These are phyloP conservation scores for Teleiodes luculella DNA, from an alignment of 2,888 invertebrate species.

Conservation along the genomic window DNA sequence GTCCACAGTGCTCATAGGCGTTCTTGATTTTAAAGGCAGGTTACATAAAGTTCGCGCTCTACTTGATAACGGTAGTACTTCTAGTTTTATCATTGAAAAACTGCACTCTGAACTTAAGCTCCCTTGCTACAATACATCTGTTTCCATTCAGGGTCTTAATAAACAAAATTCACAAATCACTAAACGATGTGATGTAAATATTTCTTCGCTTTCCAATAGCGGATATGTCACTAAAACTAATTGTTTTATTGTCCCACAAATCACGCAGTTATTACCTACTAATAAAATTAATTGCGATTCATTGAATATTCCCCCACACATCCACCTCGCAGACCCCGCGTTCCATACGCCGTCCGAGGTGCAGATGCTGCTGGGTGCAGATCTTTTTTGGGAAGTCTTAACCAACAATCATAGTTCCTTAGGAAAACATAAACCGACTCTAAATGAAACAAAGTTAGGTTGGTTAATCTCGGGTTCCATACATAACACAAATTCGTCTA, in stretches of 20 bases:
- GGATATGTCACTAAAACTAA: background rate
- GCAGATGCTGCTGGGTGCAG: conserved; percentile 6
- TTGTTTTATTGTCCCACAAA: background rate
- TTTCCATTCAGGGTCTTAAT: background rate
- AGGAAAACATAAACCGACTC: too few relatives aligned
- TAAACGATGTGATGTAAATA: background rate
- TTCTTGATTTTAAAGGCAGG: background rate
- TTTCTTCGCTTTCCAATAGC: background rate
- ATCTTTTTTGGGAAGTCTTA: background rate
- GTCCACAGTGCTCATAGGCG: background rate
- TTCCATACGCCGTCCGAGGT: conserved; percentile 9
- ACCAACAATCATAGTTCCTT: too few relatives aligned
- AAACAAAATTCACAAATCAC: background rate
- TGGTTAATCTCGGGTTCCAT: too few relatives aligned
- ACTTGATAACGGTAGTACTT: background rate
- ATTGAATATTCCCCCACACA: background rate
- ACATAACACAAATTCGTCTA: too few relatives aligned
- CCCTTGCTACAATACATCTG: background rate
- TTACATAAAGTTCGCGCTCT: background rate
- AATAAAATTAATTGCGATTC: background rate
- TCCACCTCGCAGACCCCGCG: background rate
- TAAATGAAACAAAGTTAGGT: too few relatives aligned
- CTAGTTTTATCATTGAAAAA: background rate
- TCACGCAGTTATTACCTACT: background rate
- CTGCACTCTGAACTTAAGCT: background rate